Evolutionary conservation across 2,888 invertebrate genomes (phyloP).

Genomic region (Cremastobaeus sp.): DNA sequence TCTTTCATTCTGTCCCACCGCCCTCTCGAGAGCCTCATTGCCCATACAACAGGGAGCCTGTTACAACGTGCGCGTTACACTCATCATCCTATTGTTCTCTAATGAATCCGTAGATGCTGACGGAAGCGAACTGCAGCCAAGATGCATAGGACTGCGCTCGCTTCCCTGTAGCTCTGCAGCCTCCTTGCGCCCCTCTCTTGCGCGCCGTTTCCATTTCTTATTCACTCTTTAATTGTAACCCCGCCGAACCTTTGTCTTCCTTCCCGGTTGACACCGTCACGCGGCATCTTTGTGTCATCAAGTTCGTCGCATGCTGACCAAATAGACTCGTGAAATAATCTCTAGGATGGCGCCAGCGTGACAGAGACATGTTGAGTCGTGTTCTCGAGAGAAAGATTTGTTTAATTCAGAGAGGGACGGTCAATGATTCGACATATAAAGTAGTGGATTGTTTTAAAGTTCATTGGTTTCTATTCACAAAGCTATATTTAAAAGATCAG

Average conservation of each 20-base stretch:
- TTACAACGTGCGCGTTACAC: constrained; percentile 64
- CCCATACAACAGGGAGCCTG: constrained; percentile 55
- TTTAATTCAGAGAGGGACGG: too few species aligned
- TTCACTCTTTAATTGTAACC: constrained; percentile 38
- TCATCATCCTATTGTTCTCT: constrained; percentile 77
- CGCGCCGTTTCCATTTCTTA: constrained; percentile 34
- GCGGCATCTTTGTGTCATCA: constrained; percentile 39
- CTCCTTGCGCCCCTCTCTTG: constrained; percentile 52
- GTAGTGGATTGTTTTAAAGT: too few species aligned
- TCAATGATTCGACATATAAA: too few species aligned
- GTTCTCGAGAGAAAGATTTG: too few species aligned
- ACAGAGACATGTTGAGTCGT: too few species aligned
- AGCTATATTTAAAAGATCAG: too few species aligned
- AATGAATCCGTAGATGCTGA: constrained; percentile 77
- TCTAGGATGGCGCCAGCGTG: not conserved
- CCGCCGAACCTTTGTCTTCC: constrained; percentile 38
- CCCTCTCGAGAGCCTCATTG: constrained; percentile 25
- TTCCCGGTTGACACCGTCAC: constrained; percentile 33
- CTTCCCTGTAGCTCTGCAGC: constrained; percentile 61
- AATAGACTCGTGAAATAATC: constrained; percentile 14
- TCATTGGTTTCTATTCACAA: too few species aligned
- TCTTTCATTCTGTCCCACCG: constrained; percentile 38
- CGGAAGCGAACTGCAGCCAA: constrained; percentile 72
- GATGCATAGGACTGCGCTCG: constrained; percentile 70
- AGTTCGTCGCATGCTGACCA: constrained; percentile 9